These are phyloP conservation scores for Lamellibrachia luymesi DNA, from an alignment of 1,140 invertebrate genomes.

Conservation along the genomic window DNA sequence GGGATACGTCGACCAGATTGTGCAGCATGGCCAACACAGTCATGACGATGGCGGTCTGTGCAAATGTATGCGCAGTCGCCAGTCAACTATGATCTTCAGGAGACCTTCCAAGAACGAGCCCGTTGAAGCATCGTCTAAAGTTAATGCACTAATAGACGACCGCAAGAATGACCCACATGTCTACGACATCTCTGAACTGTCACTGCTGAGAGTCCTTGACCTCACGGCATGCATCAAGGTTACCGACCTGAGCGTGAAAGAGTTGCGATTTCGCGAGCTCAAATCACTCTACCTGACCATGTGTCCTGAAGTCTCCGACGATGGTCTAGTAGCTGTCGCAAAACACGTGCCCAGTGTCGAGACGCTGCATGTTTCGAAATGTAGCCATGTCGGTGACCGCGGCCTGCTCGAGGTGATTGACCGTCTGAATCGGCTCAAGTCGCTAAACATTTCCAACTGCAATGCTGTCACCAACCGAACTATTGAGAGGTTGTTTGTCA, in stretches of 20 bases:
- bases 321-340: conserved; percentile 65
- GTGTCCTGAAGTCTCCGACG: conserved; percentile 68
- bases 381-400: conserved; percentile 66
- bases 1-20: conserved; percentile 30
- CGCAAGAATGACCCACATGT: neutral
- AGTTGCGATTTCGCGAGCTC: conserved; percentile 67
- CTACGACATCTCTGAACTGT: conserved; percentile 53
- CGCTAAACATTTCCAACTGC: conserved; percentile 68
- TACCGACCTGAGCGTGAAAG: conserved; percentile 49
- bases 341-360: conserved; percentile 70
- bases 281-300: conserved; percentile 64
- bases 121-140: neutral
- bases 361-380: conserved; percentile 66
- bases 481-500: conserved; percentile 61
- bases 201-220: conserved; percentile 9
- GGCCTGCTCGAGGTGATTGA: conserved; percentile 63
- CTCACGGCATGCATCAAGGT: conserved; percentile 18
- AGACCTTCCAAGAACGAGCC: neutral
- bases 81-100: neutral
- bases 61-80: conserved; percentile 35
- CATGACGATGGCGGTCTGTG: conserved; percentile 32
- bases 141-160: neutral
- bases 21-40: conserved; percentile 28
- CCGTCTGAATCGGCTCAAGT: conserved; percentile 63
- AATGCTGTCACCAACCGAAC: conserved; percentile 67